These are phyloP conservation scores for Zoanthus gigantus DNA, from an alignment of 92 coral and sea anemone species.

Conservation along the genomic window DNA sequence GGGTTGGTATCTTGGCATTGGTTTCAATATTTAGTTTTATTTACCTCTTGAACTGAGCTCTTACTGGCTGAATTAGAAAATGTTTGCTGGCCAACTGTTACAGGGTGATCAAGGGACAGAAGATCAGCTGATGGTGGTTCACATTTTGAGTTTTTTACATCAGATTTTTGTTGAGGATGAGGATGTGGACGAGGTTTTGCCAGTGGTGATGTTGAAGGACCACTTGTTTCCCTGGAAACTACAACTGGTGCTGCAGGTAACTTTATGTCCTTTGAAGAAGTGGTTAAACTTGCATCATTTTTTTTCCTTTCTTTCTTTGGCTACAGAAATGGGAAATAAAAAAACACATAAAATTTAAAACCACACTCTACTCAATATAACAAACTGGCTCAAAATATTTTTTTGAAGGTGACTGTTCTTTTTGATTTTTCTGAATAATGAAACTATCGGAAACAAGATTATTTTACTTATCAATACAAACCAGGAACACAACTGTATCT, in stretches of 20 bases:
- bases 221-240: not conserved
- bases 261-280: constrained; percentile 21
- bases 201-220: not conserved
- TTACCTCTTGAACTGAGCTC: not conserved
- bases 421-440: no score
- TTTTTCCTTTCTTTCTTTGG: constrained; percentile 39
- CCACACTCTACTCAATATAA: no score
- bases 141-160: not conserved
- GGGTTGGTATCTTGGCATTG: no score
- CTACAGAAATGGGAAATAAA: constrained; percentile 5
- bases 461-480: no score
- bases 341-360: not conserved
- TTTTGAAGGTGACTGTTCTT: no score
- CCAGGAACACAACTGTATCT: no score
- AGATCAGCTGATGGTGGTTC: constrained; percentile 36
- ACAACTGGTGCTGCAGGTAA: not conserved
- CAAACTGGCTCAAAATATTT: no score
- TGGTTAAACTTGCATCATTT: not conserved
- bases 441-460: no score
- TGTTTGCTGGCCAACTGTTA: not conserved
- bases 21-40: not conserved
- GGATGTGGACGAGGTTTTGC: constrained; percentile 35
- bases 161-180: constrained; percentile 8
- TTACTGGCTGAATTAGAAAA: not conserved
- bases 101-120: constrained; percentile 43